These are phyloP conservation scores for Hybos culiciformis DNA, from an alignment of 2,888 invertebrate species.

Conservation along the genomic window DNA sequence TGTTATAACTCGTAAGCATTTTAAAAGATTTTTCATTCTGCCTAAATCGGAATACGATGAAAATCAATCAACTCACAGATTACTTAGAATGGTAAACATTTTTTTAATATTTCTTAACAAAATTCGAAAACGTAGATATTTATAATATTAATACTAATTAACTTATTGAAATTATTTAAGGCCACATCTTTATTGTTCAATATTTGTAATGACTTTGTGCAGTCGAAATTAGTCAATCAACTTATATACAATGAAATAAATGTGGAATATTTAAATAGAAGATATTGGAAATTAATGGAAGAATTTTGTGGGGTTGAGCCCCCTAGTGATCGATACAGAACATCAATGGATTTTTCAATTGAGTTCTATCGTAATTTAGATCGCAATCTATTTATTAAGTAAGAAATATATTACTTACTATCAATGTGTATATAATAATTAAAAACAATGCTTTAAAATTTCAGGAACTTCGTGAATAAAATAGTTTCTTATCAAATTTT, in stretches of 20 bases:
- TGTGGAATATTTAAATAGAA: conserved; percentile 46
- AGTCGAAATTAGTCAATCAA: conserved; percentile 56
- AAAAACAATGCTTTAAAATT: conserved; percentile 17
- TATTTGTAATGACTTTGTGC: conserved; percentile 52
- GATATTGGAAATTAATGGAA: conserved; percentile 51
- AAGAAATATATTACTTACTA: conserved; percentile 3
- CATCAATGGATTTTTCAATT: conserved; percentile 60
- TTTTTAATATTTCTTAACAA: neutral
- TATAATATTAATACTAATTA: neutral
- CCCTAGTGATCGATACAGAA: conserved; percentile 46
- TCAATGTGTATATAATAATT: neutral
- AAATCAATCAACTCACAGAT: no score
- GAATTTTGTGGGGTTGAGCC: conserved; percentile 51
- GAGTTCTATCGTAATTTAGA: conserved; percentile 48
- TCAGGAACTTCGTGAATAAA: conserved; percentile 61
- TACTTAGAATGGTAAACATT: conserved; percentile 12
- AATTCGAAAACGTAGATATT: no score
- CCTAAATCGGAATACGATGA: neutral
- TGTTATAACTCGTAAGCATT: conserved; percentile 28
- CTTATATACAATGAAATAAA: conserved; percentile 47
- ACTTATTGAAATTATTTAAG: conserved; percentile 24
- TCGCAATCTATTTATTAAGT: conserved; percentile 30
- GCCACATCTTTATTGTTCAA: conserved; percentile 59
- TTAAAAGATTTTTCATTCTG: conserved; percentile 21
- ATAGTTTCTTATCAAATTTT: conserved; percentile 73